Evolutionary conservation across 2,113 vertebrate genomes (phyloP).

Genomic region (Caloenas nicobarica): DNA sequence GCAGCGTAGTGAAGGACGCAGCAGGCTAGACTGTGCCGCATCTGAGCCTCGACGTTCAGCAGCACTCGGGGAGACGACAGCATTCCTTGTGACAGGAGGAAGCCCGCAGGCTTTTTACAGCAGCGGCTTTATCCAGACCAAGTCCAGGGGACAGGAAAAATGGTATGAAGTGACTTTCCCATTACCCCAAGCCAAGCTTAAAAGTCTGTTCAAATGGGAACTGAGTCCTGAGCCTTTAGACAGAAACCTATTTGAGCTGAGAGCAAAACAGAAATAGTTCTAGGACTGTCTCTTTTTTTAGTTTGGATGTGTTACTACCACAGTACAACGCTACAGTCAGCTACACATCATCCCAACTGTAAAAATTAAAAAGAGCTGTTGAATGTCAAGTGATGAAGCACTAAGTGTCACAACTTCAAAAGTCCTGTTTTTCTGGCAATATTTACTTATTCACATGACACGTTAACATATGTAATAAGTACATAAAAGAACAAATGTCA

Average conservation of each 20-base stretch:
- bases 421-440: constrained; percentile 69
- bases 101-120: background rate
- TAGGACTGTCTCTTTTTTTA: constrained; percentile 62
- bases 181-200: background rate
- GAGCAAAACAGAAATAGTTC: constrained; percentile 49
- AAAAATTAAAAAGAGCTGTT: constrained; percentile 72
- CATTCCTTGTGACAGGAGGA: background rate
- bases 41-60: background rate
- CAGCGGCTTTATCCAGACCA: background rate
- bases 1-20: background rate
- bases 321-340: constrained; percentile 67
- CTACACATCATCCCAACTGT: constrained; percentile 70
- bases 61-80: background rate
- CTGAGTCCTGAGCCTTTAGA: constrained; percentile 30
- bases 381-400: constrained; percentile 68
- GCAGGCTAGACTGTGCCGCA: background rate
- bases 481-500: constrained; percentile 69
- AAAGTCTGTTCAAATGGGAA: constrained; percentile 22
- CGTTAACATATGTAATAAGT: constrained; percentile 71
- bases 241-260: constrained; percentile 35
- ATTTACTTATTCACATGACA: constrained; percentile 70
- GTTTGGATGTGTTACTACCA: constrained; percentile 69
- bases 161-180: background rate
- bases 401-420: constrained; percentile 64
- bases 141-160: background rate